phyloP scores from a whole-genome alignment of 2,113 vertebrate species.

The Sylvilagus bachmani region DNA sequence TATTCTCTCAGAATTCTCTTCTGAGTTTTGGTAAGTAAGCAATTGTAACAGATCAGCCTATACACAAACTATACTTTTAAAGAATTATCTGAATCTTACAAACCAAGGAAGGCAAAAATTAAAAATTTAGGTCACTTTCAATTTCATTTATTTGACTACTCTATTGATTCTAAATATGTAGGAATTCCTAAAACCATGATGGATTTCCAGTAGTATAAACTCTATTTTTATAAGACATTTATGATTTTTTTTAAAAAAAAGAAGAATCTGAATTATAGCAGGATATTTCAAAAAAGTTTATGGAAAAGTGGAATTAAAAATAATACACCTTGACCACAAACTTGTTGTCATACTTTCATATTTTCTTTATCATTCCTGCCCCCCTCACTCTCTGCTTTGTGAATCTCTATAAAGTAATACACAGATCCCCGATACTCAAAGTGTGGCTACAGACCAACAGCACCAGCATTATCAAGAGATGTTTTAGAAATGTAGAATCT shows the following conservation, averaged over 20 bases:
- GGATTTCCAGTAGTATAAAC: not conserved
- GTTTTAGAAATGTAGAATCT: not conserved
- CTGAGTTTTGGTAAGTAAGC: not conserved
- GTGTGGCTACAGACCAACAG: not conserved
- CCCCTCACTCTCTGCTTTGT: not conserved
- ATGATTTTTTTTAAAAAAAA: not conserved
- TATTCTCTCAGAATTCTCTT: not conserved
- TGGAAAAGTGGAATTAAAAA: no score
- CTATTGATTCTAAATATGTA: conserved; percentile 12
- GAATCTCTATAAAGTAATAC: not conserved
- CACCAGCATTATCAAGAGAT: not conserved
- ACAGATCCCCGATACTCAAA: not conserved
- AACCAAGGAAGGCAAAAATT: not conserved
- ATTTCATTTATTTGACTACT: not conserved
- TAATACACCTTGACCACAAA: no score
- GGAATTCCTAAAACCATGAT: not conserved
- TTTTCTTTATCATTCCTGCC: not conserved
- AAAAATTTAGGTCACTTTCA: not conserved
- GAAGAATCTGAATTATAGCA: not conserved
- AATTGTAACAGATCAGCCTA: not conserved
- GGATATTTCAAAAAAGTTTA: no score
- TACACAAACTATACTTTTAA: not conserved
- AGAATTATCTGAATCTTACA: not conserved
- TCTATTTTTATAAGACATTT: not conserved
- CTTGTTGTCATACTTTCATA: no score